Evolutionary conservation across 2,888 invertebrate species (phyloP).

Genomic region (Clivina fossor): DNA sequence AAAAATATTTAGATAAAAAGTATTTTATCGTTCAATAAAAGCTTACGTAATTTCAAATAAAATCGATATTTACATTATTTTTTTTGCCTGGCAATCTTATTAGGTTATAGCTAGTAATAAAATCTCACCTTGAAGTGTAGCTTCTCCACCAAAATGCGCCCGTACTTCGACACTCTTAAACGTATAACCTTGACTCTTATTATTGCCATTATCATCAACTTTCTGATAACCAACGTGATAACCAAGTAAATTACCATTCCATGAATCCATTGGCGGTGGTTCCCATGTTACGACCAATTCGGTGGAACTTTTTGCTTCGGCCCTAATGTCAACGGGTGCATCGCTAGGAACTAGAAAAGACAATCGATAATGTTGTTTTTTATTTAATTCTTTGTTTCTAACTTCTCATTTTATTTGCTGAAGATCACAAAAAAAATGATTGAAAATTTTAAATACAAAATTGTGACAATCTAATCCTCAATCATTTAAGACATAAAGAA

Average conservation of each 20-base stretch:
- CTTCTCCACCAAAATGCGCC: conserved; percentile 70
- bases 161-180: conserved; percentile 77
- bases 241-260: conserved; percentile 86
- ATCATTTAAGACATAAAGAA: conserved; percentile 10
- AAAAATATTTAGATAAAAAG: too few species aligned
- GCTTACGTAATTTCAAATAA: too few species aligned
- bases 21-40: too few species aligned
- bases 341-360: conserved; percentile 69
- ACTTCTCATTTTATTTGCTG: too few species aligned
- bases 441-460: neutral
- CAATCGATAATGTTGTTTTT: too few species aligned
- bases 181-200: conserved; percentile 62
- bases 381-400: too few species aligned
- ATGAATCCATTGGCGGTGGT: conserved; percentile 80
- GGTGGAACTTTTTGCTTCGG: conserved; percentile 82
- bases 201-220: conserved; percentile 50
- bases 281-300: conserved; percentile 85
- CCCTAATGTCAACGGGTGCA: conserved; percentile 77
- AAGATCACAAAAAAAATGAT: too few species aligned
- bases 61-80: too few species aligned
- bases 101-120: conserved; percentile 65
- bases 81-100: too few species aligned
- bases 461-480: neutral
- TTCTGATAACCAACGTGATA: conserved; percentile 86
- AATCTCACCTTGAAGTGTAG: conserved; percentile 61